Percentiles rank a stretch among this genome's conserved stretches.
Evolutionary conservation across 2,888 invertebrate genomes (phyloP).

Genomic region (Brenthis hecate): DNA sequence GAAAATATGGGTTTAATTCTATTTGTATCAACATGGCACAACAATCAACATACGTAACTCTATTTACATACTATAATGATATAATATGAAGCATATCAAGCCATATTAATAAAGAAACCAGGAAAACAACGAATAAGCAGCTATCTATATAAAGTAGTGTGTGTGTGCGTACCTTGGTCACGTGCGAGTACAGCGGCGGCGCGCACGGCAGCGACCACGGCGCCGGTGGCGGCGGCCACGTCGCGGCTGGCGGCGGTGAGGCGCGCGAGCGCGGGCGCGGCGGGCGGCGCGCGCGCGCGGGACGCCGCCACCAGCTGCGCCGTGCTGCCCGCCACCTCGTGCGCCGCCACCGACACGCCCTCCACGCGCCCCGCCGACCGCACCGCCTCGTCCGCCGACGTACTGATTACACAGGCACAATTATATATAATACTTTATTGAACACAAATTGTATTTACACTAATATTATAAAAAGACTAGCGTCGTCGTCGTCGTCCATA

Average conservation of each 20-base stretch:
- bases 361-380: constrained; percentile 93
- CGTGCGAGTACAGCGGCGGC: constrained; percentile 93
- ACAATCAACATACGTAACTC: no score
- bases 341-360: constrained; percentile 97
- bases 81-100: no score
- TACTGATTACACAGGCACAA: constrained; percentile 19
- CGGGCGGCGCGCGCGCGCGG: constrained; percentile 95
- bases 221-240: constrained; percentile 95
- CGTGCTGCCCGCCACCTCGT: constrained; percentile 96
- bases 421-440: background rate
- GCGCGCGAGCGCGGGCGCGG: constrained; percentile 89
- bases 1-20: no score
- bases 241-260: constrained; percentile 92
- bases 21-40: no score
- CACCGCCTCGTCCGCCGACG: constrained; percentile 95
- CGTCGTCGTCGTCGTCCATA: no score
- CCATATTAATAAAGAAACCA: no score
- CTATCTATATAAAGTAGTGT: no score
- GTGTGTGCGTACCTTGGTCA: constrained; percentile 84
- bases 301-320: constrained; percentile 99
- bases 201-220: constrained; percentile 96
- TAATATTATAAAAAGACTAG: background rate
- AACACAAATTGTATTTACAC: background rate
- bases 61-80: no score
- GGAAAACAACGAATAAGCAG: no score